Evolutionary conservation across 1,140 invertebrate species (phyloP).

Genomic region (Musca vetustissima): DNA sequence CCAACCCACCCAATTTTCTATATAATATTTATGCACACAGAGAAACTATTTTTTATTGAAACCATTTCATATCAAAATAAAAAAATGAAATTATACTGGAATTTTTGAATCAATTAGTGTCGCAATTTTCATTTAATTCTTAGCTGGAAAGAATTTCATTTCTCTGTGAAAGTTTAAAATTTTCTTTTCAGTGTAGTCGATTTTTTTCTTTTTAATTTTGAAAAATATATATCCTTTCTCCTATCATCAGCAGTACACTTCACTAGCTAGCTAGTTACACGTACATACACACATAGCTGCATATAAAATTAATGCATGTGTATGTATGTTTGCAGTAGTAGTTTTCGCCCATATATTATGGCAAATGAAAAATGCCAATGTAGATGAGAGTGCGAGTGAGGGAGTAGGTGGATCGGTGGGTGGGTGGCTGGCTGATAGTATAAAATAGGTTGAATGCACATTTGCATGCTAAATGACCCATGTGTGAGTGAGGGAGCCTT

Average conservation of each 20-base stretch:
- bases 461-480: not conserved
- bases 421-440: no score
- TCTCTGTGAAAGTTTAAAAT: no score
- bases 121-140: no score
- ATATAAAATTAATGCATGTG: not conserved
- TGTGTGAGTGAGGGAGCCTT: not conserved
- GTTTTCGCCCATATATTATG: conserved; percentile 8
- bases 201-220: no score
- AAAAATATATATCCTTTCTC: not conserved
- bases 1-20: not conserved
- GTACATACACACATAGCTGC: not conserved
- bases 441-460: not conserved
- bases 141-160: no score
- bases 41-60: no score
- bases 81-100: no score
- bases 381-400: not conserved
- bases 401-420: not conserved
- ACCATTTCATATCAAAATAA: no score
- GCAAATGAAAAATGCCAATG: conserved; percentile 4
- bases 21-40: not conserved
- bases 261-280: not conserved
- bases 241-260: not conserved
- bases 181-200: conserved; percentile 10
- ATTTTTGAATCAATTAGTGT: no score
- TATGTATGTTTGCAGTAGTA: not conserved